Base-by-base conservation (phyloP, 1,140 invertebrate genomes). In the Cydia pomonella region DNA sequence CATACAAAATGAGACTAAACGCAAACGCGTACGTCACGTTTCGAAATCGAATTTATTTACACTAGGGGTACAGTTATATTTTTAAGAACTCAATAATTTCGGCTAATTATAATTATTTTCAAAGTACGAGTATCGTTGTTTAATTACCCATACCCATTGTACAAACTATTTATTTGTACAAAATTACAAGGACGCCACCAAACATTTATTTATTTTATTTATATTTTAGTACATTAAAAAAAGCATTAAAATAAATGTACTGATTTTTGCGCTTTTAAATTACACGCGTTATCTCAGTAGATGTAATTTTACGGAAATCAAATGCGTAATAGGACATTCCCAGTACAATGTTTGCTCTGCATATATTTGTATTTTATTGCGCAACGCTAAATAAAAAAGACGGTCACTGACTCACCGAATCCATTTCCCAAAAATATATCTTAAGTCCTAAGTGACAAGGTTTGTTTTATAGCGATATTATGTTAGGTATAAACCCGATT, bases 281-380 rank as follows among this genome's bases (percentile, higher is more conserved):
- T 18, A 16, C 16, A 16, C 1, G 0, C 1, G 0, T 7, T 21
- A 53, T 53, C n/a, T 18, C 6, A 18, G 50, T 53, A 53, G 50
- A 53, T 21, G 18, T 53, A 6, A 53, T 53, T 53, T 18, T 53
- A 53, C 5, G 50, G 16, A 53, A 53, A 53, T 53, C n/a, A 16
- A 18, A 53, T 53, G 50, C 50, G 50, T 53, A 53, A 53, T 21
- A 53, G 50, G 50, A 53, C 18, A 53, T 53, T 53, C 50, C 50
- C 50, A 18, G 5, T 18, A 21, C 50, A 18, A 53, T 53, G 2
- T 53, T 53, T 53, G 50, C 50, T 53, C 1, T 18, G 16, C 5
- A n/a, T 53, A n/a, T 53, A 53, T 53, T 53, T 53, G 18, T 53
- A 5, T 53, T 53, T 53, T 53, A 53, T 53, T 53, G 16, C 50